Evolutionary conservation across 1,140 invertebrate genomes (phyloP).

Genomic region (Reticulitermes speratus): DNA sequence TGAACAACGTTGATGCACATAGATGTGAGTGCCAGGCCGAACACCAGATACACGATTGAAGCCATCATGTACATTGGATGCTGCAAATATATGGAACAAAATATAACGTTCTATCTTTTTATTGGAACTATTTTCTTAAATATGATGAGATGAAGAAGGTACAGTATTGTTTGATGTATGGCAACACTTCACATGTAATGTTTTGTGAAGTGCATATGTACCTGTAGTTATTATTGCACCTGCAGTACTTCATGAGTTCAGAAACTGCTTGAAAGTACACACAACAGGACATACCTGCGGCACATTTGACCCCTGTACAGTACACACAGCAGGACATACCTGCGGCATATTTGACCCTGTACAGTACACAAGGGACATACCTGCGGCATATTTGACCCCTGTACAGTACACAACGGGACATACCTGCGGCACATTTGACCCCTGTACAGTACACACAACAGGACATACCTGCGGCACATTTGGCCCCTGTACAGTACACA

Average conservation of each 20-base stretch:
- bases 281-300: no score
- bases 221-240: no score
- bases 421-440: constrained; percentile 64
- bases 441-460: background rate
- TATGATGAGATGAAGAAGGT: no score
- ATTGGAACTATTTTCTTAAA: no score
- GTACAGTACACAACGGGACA: constrained; percentile 12
- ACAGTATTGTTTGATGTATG: no score
- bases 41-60: constrained; percentile 89
- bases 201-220: no score
- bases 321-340: constrained; percentile 43
- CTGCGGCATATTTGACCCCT: constrained; percentile 58
- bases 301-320: background rate
- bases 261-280: no score
- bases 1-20: constrained; percentile 98
- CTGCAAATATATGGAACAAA: constrained; percentile 42
- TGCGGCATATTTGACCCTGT: constrained; percentile 58
- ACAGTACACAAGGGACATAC: constrained; percentile 43
- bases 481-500: background rate
- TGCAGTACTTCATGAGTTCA: no score
- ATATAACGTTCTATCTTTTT: no score
- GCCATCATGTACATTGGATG: constrained; percentile 90
- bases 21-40: constrained; percentile 90
- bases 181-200: no score
- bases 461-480: constrained; percentile 65